These are phyloP conservation scores for Perdita meconis DNA, from an alignment of 2,888 invertebrate species.

Conservation along the genomic window DNA sequence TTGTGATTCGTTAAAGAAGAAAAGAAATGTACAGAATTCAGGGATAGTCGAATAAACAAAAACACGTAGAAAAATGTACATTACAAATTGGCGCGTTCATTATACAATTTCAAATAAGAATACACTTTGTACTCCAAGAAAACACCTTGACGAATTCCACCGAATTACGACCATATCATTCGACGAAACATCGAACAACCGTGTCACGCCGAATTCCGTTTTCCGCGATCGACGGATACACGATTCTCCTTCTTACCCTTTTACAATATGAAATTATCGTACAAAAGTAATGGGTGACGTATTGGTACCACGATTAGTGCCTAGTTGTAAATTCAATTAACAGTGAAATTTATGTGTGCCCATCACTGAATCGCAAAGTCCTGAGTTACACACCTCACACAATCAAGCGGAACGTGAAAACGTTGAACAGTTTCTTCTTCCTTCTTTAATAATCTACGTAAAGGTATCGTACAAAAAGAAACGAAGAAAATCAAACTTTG, in stretches of 20 bases:
- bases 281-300: constrained; percentile 51
- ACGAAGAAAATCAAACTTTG: constrained; percentile 69
- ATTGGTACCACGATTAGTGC: constrained; percentile 48
- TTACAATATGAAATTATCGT: constrained; percentile 44
- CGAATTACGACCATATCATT: constrained; percentile 12
- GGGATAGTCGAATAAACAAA: constrained; percentile 4
- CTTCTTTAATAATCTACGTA: constrained; percentile 37
- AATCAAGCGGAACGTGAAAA: constrained; percentile 38
- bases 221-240: constrained; percentile 13
- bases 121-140: constrained; percentile 37
- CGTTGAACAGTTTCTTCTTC: constrained; percentile 13
- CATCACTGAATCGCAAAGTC: constrained; percentile 42
- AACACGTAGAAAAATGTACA: neutral
- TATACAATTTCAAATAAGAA: constrained; percentile 21
- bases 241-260: constrained; percentile 10
- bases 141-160: constrained; percentile 17
- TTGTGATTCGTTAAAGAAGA: neutral
- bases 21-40: neutral
- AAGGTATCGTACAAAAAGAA: constrained; percentile 53
- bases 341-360: constrained; percentile 45
- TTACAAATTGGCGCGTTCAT: constrained; percentile 4
- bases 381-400: constrained; percentile 30
- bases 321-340: constrained; percentile 51
- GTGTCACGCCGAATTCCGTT: constrained; percentile 19
- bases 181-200: neutral